Evolutionary conservation across 2,888 invertebrate genomes (phyloP), one percentile per base, ranked within the genome.

Genomic region (Chironomus tentans): DNA sequence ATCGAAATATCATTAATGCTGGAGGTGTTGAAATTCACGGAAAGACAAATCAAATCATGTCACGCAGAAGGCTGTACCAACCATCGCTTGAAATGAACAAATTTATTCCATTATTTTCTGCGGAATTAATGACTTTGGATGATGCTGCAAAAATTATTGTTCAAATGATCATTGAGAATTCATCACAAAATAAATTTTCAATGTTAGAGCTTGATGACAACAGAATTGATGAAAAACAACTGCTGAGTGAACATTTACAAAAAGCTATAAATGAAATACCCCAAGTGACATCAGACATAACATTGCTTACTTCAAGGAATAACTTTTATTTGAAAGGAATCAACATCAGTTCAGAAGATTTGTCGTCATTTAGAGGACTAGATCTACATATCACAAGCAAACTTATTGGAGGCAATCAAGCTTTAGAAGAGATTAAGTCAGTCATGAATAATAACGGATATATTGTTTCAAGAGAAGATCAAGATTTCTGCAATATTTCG

Each of bases 11-110:
- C 7, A 78, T 85, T 77, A 87, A 89, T 78, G 87, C 90, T 76
- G 93, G 93, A 68, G 93, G 92, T 77, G 90, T 94, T 1, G 91
- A 92, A 83, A 85, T 95, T 4, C 87, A 89, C 75, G 94, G 93
- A 3, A 84, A 92, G 1, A 88, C 89, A 78, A 90, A 91, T 0
- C 89, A 88, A 61, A 87, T 90, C 0, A 92, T 92, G 68, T 86
- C 90, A 0, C 86, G 87, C 78, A 87, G 86, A 76, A 84, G 87
- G n/a, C n/a, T n/a, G n/a, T n/a, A 77, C 87, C 87, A 24, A 85
- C 91, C 92, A 7, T 88, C 90, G 0, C 82, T 92, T 15, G 92
- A 93, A 82, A 88, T 87, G 81, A 89, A 89, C 80, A 84, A 84
- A 77, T 92, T 92, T 80, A 82, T 91, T 15, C 87, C 91, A 0